Conservation (phyloP, 1,140 invertebrate species). For the Psix sp. region DNA sequence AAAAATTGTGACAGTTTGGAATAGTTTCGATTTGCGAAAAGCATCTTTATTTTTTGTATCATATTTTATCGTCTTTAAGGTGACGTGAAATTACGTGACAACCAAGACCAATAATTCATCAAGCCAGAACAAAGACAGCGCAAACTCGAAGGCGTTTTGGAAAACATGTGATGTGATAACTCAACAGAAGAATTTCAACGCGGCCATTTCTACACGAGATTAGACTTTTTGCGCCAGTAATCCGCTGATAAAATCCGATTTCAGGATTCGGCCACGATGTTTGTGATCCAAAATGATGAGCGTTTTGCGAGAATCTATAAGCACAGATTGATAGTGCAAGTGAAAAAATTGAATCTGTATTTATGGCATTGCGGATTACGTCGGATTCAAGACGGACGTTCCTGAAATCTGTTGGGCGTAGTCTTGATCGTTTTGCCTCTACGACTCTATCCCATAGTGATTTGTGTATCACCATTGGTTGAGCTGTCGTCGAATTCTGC, state of each 20-base stretch:
- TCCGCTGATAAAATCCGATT: conserved; percentile 26
- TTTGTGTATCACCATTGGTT: conserved; percentile 53
- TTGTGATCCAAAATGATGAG: conserved; percentile 34
- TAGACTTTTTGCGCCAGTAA: conserved; percentile 13
- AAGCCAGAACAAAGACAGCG: no score
- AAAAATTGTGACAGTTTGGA: no score
- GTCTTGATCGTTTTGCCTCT: conserved; percentile 11
- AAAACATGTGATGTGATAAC: conserved; percentile 1
- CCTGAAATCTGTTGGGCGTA: conserved; percentile 45
- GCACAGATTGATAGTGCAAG: conserved; percentile 32
- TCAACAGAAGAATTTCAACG: conserved; percentile 4
- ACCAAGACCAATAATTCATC: no score
- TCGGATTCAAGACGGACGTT: conserved; percentile 23
- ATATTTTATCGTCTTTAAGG: no score
- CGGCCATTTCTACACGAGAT: neutral
- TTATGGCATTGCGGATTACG: conserved; percentile 39
- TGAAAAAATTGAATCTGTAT: conserved; percentile 54
- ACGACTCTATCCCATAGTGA: conserved; percentile 46
- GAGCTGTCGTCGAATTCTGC: conserved; percentile 15
- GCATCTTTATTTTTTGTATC: no score
- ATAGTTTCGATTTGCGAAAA: no score
- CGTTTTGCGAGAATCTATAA: conserved; percentile 22
- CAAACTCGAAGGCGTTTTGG: no score
- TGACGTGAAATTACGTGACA: no score
- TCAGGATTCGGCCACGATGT: conserved; percentile 3